Conservation (phyloP, 2,113 vertebrate genomes). For the Poeciliopsis turrubarensis region DNA sequence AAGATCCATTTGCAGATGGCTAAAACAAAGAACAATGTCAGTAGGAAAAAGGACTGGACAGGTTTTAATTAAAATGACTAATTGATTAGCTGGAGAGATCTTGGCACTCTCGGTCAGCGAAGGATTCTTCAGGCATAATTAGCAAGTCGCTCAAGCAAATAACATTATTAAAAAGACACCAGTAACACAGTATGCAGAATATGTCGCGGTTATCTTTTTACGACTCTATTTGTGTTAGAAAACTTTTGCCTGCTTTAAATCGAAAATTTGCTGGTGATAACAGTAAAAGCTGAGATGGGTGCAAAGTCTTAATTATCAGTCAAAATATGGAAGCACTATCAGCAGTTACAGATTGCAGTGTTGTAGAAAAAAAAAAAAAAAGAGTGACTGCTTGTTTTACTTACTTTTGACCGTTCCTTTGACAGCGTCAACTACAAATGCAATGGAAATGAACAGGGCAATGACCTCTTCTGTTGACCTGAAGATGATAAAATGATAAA, state of each 20-base stretch:
- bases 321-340: neutral
- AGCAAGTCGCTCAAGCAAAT: neutral
- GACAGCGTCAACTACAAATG: slow-evolving; percentile 93
- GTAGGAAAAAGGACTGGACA: neutral
- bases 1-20: neutral
- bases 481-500: neutral
- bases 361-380: neutral
- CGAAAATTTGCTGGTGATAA: neutral
- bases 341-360: neutral
- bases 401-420: slow-evolving; percentile 96
- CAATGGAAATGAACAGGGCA: slow-evolving; percentile 96
- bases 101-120: neutral
- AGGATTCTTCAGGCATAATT: neutral
- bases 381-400: slow-evolving; percentile 38
- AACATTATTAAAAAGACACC: neutral
- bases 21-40: neutral
- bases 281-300: neutral
- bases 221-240: neutral
- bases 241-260: neutral
- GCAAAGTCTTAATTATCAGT: neutral
- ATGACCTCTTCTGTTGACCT: slow-evolving; percentile 98
- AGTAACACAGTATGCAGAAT: neutral
- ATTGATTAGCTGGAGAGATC: neutral
- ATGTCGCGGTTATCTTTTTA: neutral
- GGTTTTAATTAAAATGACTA: neutral